Percentiles rank a stretch among this genome's conserved stretches.
Conservation (phyloP, 2,113 vertebrate species). For the Uropsilus gracilis region DNA sequence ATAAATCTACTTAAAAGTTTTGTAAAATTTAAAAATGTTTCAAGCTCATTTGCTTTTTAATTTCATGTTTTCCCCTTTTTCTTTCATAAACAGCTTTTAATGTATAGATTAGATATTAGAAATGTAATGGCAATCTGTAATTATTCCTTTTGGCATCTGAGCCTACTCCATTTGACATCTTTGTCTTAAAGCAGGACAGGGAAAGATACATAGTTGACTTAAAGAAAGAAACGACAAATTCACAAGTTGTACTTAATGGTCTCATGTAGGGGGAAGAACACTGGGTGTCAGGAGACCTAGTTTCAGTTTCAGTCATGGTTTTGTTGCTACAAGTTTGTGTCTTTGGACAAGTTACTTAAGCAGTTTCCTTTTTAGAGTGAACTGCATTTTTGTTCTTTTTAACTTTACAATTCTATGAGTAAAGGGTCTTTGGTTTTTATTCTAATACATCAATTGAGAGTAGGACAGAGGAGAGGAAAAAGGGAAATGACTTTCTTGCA, state of each 20-base stretch:
- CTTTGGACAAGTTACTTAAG: not conserved
- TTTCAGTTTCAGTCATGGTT: not conserved
- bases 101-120: not conserved
- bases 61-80: not conserved
- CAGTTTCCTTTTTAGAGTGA: not conserved
- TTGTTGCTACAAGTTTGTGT: not conserved
- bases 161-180: not conserved
- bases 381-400: not conserved
- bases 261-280: not conserved
- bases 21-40: slow-evolving; percentile 33
- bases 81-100: not conserved
- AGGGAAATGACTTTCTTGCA: not conserved
- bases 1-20: not conserved
- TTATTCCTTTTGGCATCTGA: slow-evolving; percentile 19
- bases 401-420: not conserved
- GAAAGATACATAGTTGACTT: not conserved
- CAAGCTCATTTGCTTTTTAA: slow-evolving; percentile 7
- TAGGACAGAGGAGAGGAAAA: not conserved
- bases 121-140: not conserved
- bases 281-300: not conserved
- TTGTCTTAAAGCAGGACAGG: not conserved
- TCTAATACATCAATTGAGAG: not conserved
- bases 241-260: not conserved
- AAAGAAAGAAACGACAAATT: slow-evolving; percentile 17
- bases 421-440: not conserved